Percentiles rank a stretch among this genome's conserved stretches.
Evolutionary conservation across 2,113 vertebrate species (phyloP).

Genomic region (Hypanus sabinus): DNA sequence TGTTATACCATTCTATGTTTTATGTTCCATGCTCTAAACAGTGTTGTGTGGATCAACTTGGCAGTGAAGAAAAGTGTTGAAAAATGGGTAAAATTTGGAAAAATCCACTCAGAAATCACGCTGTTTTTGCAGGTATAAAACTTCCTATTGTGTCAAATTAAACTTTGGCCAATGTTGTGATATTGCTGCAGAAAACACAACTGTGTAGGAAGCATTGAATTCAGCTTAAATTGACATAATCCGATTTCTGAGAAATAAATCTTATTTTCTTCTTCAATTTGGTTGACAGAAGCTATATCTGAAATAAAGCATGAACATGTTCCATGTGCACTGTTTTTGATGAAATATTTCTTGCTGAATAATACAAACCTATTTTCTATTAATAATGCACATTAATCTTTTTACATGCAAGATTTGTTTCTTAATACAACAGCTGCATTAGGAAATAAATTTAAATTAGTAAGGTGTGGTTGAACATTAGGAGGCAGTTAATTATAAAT

Average conservation of each 20-base stretch:
- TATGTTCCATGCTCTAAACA: too few relatives aligned
- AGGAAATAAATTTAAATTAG: conserved; percentile 34
- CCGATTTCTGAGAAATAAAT: neutral
- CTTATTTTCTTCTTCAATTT: neutral
- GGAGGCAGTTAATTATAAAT: conserved; percentile 28
- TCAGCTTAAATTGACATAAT: too few relatives aligned
- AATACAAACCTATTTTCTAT: conserved; percentile 5
- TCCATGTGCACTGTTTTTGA: neutral
- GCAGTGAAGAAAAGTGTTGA: too few relatives aligned
- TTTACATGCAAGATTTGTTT: neutral
- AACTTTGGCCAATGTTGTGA: too few relatives aligned
- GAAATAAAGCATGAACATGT: neutral
- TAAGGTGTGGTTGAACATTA: conserved; percentile 7
- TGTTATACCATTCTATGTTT: too few relatives aligned
- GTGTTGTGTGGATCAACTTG: too few relatives aligned
- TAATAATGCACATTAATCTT: conserved; percentile 29
- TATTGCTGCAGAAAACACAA: too few relatives aligned
- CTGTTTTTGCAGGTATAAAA: too few relatives aligned
- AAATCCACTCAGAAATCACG: too few relatives aligned
- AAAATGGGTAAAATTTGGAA: too few relatives aligned
- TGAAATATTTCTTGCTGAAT: conserved; percentile 14
- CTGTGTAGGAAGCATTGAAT: too few relatives aligned
- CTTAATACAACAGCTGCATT: neutral
- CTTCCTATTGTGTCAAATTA: too few relatives aligned
- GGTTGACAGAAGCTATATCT: neutral